These are phyloP conservation scores for Cancer borealis DNA, from an alignment of 2,888 invertebrate genomes.

Conservation along the genomic window DNA sequence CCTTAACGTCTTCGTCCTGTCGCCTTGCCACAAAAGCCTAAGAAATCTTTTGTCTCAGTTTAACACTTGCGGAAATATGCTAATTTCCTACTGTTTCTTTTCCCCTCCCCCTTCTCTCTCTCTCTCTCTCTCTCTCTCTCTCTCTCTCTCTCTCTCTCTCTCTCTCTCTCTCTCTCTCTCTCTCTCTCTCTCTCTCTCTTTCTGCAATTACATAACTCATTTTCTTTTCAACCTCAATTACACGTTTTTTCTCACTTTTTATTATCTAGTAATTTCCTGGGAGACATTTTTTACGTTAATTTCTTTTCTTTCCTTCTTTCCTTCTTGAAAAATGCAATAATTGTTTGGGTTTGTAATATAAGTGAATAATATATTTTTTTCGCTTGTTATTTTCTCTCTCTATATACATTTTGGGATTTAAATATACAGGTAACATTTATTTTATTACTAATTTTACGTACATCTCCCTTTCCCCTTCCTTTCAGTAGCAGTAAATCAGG, in stretches of 20 bases:
- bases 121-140: slow-evolving; percentile 44
- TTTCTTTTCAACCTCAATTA: not conserved
- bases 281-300: not conserved
- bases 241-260: not conserved
- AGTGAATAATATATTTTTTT: not conserved
- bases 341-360: not conserved
- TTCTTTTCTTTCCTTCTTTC: slow-evolving; percentile 9
- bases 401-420: not conserved
- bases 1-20: not conserved
- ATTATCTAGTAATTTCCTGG: not conserved
- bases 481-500: not conserved
- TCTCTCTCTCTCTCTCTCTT: slow-evolving; percentile 51
- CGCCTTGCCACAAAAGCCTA: not conserved
- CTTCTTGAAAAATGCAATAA: not conserved
- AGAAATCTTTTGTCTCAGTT: slow-evolving; percentile 12
- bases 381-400: not conserved
- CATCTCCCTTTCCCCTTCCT: not conserved
- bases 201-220: not conserved
- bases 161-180: slow-evolving; percentile 50
- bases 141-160: slow-evolving; percentile 48
- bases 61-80: not conserved
- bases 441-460: not conserved
- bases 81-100: not conserved
- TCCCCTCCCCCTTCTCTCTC: not conserved
- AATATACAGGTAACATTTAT: not conserved